Evolutionary conservation across 1,140 invertebrate genomes (phyloP), one percentile per base, ranked within the genome.

Genomic region (Acyrthosiphon pisum): DNA sequence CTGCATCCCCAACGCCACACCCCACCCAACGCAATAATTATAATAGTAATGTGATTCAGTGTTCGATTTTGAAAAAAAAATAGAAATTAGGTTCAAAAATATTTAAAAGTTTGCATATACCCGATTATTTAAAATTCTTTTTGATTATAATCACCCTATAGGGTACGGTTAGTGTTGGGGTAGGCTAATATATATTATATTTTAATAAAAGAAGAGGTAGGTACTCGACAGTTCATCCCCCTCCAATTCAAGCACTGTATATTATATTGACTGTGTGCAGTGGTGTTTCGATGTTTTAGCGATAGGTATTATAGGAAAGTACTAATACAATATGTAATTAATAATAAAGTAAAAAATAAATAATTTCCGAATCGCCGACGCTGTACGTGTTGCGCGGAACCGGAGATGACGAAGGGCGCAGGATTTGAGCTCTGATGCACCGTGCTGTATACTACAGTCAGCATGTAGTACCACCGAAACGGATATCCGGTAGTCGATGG

Each of bases 401-500:
- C 81, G 91, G 91, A 93, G 91, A 93, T 93, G 91, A 93, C 91
- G 81, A 84, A 93, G 91, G 91, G 81, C 81, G 91, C 91, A 93
- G 91, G 91, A 93, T 86, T 84, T 93, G 81, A 93, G 91, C 81
- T 93, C 48, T 37, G 81, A 18, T 93, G 68, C 56, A 6, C 41
- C 7, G 37, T 91, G 22, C 22, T 26, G 26, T 68, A 83, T 41
- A 83, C 23, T 41, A 83, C 30, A 44, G 22, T 23, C 8, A 83
- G 41, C 44, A 35, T 92, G 18, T 50, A 81, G 9, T 41, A 35
- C 30, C 30, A 6, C n/a, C 76, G 46, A 50, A 50, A 92, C 60
- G 91, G 91, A 93, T 93, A 93, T 93, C 91, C 91, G 91, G 91
- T 81, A n/a, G 26, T 9, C n/a, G 60, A n/a, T 46, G 46, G 41